Evolutionary conservation across 2,797 vertebrate genomes (phyloP), one percentile per base, ranked within the genome.

Genomic region (Psittacula derbiana): DNA sequence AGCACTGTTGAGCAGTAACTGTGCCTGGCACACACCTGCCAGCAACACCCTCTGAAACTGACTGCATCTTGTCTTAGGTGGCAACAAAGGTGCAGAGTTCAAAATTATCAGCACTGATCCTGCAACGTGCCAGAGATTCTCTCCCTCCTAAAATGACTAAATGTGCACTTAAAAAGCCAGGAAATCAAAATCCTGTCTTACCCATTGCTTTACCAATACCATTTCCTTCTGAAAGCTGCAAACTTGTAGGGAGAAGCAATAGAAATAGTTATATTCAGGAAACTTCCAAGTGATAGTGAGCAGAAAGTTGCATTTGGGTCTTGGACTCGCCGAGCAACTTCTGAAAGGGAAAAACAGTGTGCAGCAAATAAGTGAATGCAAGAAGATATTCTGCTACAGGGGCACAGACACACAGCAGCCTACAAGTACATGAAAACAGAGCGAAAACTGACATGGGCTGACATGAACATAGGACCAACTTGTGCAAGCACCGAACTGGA

Each of bases 21-120:
- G 4, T 53, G 38, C 41, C 50, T 31, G 25, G 3, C 2, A 9
- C 47, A 50, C 16, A 64, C 50, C 24, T 76, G n/a, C n/a, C 57
- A 57, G 46, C 43, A 33, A 4, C 38, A 53, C 21, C 16, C 76
- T 43, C 73, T 65, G 36, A 47, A 62, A n/a, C 12, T 2, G 2
- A 64, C 16, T 31, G 57, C 24, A 36, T 25, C 25, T 67, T 38
- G 58, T 55, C 53, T 50, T 58, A 60, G 0, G 0, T 12, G 15
- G 33, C 24, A 43, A 30, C 0, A 0, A 1, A 16, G 49, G 18
- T 23, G 20, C 27, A 40, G 52, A 67, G 18, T 33, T 81, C 88
- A 84, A 38, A 69, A 65, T 25, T 18, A 72, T 0, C 5, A 3
- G 28, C 31, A 10, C 7, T 40, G 46, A 50, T 53, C 11, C 9